phyloP scores from a whole-genome alignment of 1,140 invertebrate species.

The Lordiphosa collinella region DNA sequence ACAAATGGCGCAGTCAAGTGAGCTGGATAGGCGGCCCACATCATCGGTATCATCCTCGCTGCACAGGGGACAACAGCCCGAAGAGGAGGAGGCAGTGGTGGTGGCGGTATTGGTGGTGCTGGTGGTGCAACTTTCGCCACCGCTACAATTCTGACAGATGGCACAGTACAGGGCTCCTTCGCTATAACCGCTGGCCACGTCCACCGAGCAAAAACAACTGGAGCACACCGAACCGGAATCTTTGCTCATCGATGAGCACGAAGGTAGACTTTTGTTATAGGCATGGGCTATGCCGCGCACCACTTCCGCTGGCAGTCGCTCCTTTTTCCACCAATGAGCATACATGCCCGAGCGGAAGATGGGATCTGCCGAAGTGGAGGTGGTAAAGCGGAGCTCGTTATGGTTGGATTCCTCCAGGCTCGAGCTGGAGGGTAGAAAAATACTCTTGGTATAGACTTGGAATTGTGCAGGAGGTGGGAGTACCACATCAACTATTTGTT shows the following conservation, averaged over 20 bases:
- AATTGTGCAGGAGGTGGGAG: constrained; percentile 33
- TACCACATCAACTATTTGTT: constrained; percentile 6
- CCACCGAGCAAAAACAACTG: constrained; percentile 50
- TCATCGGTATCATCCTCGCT: constrained; percentile 41
- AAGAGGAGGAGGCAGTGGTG: constrained; percentile 44
- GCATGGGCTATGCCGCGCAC: constrained; percentile 81
- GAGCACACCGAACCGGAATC: constrained; percentile 49
- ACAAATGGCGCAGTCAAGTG: constrained; percentile 68
- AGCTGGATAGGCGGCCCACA: constrained; percentile 43
- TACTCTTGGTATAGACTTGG: constrained; percentile 68
- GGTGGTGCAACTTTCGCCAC: constrained; percentile 31
- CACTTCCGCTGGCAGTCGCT: constrained; percentile 86
- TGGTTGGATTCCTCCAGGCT: constrained; percentile 49
- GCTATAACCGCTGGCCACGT: constrained; percentile 58
- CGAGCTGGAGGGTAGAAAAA: constrained; percentile 54
- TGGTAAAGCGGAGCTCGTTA: constrained; percentile 33
- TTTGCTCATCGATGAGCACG: constrained; percentile 9
- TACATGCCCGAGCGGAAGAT: constrained; percentile 91
- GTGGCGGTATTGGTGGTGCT: constrained; percentile 65
- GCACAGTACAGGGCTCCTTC: constrained; percentile 67
- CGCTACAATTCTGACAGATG: constrained; percentile 60
- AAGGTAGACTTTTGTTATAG: constrained; percentile 58
- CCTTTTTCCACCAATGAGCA: constrained; percentile 95
- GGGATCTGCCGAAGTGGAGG: constrained; percentile 63
- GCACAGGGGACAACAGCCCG: constrained; percentile 66